Evolutionary conservation across 1,140 invertebrate genomes (phyloP), one percentile per base, ranked within the genome.

Genomic region (Zeugodacus cucurbitae): DNA sequence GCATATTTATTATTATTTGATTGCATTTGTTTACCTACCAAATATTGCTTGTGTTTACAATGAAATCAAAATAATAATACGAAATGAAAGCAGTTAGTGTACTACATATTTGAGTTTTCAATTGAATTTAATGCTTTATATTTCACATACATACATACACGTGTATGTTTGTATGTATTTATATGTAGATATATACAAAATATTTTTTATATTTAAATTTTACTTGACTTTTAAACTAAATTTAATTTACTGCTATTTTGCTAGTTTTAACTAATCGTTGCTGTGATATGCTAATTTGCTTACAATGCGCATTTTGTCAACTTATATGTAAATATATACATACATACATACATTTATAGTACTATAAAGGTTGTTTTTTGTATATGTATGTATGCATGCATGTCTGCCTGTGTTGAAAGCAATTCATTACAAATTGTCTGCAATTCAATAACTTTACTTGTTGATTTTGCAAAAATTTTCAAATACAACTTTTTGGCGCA

Each of bases 281-380:
- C 48, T 82, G 48, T 82, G 74, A 82, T 82, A 82, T 82, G 74
- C 74, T 82, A 82, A 82, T 82, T 82, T 82, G 74, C 74, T 82
- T 82, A 37, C 41, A 48, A 22, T 48, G 74, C 26, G 44, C n/a
- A 54, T 82, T 82, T 82, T 48, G n/a, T 3, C 20, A 48, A 82
- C 11, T 29, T 82, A 48, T 74, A 6, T 34, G 17, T 22, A 26
- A 10, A 64, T 32, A 26, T 64, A 64, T 29, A 26, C 37, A 70
- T 41, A n/a, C n/a, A 41, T 20, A 74, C 70, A 37, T n/a, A 37
- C 22, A 37, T 7, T 7, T 74, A 0, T 3, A 11, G 11, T 32
- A 8, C 7, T 62, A 62, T 26, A 62, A n/a, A n/a, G n/a, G n/a
- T n/a, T n/a, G n/a, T n/a, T n/a, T n/a, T n/a, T n/a, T n/a, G n/a